Conservation (phyloP, 2,797 vertebrate species). For the Poecilia gillii region DNA sequence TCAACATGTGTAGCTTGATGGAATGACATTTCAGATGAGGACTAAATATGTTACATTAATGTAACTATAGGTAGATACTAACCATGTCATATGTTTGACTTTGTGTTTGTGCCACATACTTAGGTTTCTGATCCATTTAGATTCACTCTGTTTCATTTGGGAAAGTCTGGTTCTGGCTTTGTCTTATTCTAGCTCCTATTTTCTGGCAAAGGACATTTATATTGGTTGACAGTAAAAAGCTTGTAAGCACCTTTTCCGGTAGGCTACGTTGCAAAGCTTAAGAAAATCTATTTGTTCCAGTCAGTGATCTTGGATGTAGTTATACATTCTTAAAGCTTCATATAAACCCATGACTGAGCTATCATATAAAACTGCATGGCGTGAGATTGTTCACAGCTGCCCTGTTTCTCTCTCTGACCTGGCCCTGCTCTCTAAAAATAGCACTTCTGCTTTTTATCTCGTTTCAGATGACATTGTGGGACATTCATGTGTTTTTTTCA, state of each 20-base stretch:
- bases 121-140: background rate
- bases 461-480: slow-evolving; percentile 21
- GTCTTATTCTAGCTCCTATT: background rate
- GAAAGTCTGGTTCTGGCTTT: background rate
- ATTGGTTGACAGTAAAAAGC: background rate
- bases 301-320: background rate
- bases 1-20: background rate
- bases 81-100: too few relatives aligned
- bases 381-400: slow-evolving; percentile 68
- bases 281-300: background rate
- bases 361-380: slow-evolving; percentile 61
- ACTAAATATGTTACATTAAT: background rate
- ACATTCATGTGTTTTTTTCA: slow-evolving; percentile 12
- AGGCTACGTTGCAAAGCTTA: background rate
- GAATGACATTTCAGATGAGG: background rate
- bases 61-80: too few relatives aligned
- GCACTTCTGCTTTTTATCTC: slow-evolving; percentile 51
- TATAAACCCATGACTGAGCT: slow-evolving; percentile 20
- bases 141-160: background rate
- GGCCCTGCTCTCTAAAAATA: slow-evolving; percentile 28
- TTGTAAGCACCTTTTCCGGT: background rate
- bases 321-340: slow-evolving; percentile 31
- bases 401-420: slow-evolving; percentile 48
- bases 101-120: too few relatives aligned
- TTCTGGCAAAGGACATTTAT: background rate